Conservation (phyloP, 2,888 invertebrate species). For the Macrosiphum euphorbiae region DNA sequence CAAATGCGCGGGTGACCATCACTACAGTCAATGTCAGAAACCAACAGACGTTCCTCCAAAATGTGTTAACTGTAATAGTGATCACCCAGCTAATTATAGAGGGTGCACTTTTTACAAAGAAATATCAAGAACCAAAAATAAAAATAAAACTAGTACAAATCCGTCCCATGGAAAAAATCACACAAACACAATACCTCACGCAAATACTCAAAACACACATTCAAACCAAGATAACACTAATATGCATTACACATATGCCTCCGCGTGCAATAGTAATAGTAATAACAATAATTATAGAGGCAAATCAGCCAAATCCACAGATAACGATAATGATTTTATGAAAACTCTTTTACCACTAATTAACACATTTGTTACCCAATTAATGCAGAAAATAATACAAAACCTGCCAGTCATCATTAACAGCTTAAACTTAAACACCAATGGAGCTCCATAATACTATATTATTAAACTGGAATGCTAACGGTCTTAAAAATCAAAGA, state of each 20-base stretch:
- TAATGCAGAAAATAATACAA: not conserved
- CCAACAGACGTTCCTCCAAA: no score
- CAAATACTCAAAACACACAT: not conserved
- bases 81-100: no score
- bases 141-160: not conserved
- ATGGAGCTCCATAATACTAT: not conserved
- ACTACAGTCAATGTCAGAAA: no score
- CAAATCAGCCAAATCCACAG: no score
- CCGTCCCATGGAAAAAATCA: not conserved
- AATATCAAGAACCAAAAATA: not conserved
- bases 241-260: no score
- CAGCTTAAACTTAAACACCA: not conserved
- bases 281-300: no score
- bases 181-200: not conserved
- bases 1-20: no score
- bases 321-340: not conserved
- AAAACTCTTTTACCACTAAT: not conserved
- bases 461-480: slow-evolving; percentile 16
- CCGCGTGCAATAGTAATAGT: no score
- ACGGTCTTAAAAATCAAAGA: not conserved
- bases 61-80: no score
- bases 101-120: no score
- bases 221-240: not conserved
- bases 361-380: not conserved
- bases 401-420: slow-evolving; percentile 7